A percentile compares a stretch with the other conserved stretches of the same genome.
Evolutionary conservation across 1,140 invertebrate species (phyloP).

Genomic region (Drosophila melanogaster): Release_6_plus_ISO1_MT NC_004354.4:5486001-5486500

Average conservation of each 20-base stretch:
- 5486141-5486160: no score
- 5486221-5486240: constrained; percentile 75
- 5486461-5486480: constrained; percentile 58
- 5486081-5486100: no score
- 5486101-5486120: background rate
- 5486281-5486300: background rate
- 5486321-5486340: no score
- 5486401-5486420: constrained; percentile 6
- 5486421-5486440: constrained; percentile 75
- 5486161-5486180: background rate
- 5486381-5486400: constrained; percentile 70
- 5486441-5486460: constrained; percentile 63
- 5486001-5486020: background rate
- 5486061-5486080: background rate
- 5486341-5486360: constrained; percentile 41
- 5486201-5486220: constrained; percentile 68
- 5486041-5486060: no score
- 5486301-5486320: background rate
- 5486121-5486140: no score
- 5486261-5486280: constrained; percentile 21
- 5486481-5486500: constrained; percentile 49
- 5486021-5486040: no score
- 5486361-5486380: constrained; percentile 77
- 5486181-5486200: constrained; percentile 35
- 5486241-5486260: constrained; percentile 57